Base-by-base conservation (phyloP, 2,888 invertebrate species). In the Lepidocyrtinus sp. region DNA sequence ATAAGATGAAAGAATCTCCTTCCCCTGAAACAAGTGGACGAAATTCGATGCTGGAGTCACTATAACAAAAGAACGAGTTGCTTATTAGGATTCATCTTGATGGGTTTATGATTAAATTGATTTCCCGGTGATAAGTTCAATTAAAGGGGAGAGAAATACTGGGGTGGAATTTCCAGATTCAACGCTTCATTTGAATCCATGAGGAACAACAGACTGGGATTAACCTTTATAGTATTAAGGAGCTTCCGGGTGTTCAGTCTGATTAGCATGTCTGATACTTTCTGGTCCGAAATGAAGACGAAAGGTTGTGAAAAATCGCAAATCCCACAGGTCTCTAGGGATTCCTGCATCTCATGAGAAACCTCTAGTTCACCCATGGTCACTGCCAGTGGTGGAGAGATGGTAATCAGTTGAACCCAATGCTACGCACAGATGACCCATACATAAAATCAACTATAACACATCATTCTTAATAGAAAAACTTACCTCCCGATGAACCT, bases 161-260 rank as follows among this genome's bases (percentile, higher is more conserved):
- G 2, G 2, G 17, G 15, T 2, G 50, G 50, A 1, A 50, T 50
- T 22, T 76, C 70, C 7, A 64, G 21, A 12, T 76, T 63, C 21
- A 69, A 26, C 0, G 70, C 75, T 19, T 76, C 69, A 2, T 50
- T 12, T 0, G 75, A 70, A 12, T 63, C 26, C 75, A 76, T 64
- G 69, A 63, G 55, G 36, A 69, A 69, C 19, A 76, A 22, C 22
- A 50, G 26, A 5, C 21, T 50, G 5, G 69, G 75, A n/a, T 63
- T 63, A 1, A 70, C 27, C 27, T 50, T 76, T 2, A 76, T 63
- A 1, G 22, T 46, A 25, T 76, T 76, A 2, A 62, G 63, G 17
- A 63, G 27, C 27, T 76, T 69, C 0, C 67, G 50, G n/a, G 26
- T 55, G 24, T 63, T 69, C 15, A 70, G 24, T 9, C 46, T 63